phyloP scores from a whole-genome alignment of 2,113 vertebrate genomes.

The Cyprinus carpio region DNA sequence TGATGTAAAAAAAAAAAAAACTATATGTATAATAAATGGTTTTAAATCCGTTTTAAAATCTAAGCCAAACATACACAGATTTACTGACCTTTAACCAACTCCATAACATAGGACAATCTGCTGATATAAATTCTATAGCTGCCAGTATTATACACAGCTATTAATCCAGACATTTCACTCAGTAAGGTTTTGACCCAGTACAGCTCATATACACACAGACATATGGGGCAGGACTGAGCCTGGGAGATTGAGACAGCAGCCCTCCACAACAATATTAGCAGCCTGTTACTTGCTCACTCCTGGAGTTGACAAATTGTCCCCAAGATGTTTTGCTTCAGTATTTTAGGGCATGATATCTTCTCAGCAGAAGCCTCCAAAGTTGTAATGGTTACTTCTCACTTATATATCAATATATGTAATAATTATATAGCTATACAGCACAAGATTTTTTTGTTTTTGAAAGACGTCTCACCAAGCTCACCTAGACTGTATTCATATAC shows the following conservation, averaged over 20 bases:
- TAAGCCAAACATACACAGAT: constrained; percentile 13
- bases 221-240: background rate
- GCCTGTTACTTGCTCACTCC: too few relatives aligned
- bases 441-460: too few relatives aligned
- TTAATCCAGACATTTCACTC: constrained; percentile 12
- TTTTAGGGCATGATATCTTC: too few relatives aligned
- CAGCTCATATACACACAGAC: constrained; percentile 8
- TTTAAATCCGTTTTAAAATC: constrained; percentile 17
- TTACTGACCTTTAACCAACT: constrained; percentile 12
- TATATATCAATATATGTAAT: too few relatives aligned
- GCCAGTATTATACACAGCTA: constrained; percentile 3
- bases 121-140: constrained; percentile 5
- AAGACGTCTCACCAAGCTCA: too few relatives aligned
- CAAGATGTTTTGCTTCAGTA: too few relatives aligned
- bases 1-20: background rate
- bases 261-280: too few relatives aligned
- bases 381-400: too few relatives aligned
- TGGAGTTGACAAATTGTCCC: too few relatives aligned
- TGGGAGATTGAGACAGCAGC: background rate
- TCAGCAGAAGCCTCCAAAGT: too few relatives aligned
- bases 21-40: background rate
- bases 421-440: too few relatives aligned
- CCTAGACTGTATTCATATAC: too few relatives aligned
- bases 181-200: background rate
- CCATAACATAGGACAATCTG: background rate